phyloP scores from a whole-genome alignment of 2,113 vertebrate species.

The Antennarius striatus region DNA sequence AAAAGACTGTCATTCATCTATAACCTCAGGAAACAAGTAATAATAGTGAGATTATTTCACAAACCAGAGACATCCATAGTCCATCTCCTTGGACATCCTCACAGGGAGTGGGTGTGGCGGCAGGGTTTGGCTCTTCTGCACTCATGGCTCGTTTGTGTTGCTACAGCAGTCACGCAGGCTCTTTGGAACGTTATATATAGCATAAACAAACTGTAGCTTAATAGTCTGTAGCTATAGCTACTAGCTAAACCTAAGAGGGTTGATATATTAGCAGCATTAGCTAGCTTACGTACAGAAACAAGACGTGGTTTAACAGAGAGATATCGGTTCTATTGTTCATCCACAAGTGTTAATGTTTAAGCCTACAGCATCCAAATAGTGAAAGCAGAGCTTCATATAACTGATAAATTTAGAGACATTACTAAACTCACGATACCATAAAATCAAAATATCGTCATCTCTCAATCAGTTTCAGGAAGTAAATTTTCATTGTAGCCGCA shows the following conservation, averaged over 20 bases:
- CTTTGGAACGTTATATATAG: slow-evolving; percentile 1
- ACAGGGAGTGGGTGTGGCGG: slow-evolving; percentile 84
- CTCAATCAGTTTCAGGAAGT: slow-evolving; percentile 70
- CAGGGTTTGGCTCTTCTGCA: slow-evolving; percentile 82
- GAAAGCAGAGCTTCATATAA: neutral
- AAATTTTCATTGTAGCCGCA: slow-evolving; percentile 31
- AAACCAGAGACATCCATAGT: slow-evolving; percentile 92
- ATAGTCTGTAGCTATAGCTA: neutral
- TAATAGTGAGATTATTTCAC: slow-evolving; percentile 35
- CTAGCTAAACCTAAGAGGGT: slow-evolving; percentile 5
- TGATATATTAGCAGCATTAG: slow-evolving; percentile 53
- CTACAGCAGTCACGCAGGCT: slow-evolving; percentile 33
- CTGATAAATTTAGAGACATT: slow-evolving; percentile 4
- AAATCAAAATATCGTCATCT: slow-evolving; percentile 59
- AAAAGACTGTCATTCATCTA: neutral
- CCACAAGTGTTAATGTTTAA: neutral
- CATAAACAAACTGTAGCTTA: slow-evolving; percentile 13
- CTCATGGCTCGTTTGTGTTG: slow-evolving; percentile 78
- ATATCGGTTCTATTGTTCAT: neutral
- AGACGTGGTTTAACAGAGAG: slow-evolving; percentile 13
- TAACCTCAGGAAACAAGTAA: neutral
- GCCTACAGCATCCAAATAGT: neutral
- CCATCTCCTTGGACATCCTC: slow-evolving; percentile 86
- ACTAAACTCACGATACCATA: slow-evolving; percentile 26
- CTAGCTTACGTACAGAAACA: slow-evolving; percentile 45